Conservation (phyloP, 2,113 vertebrate genomes). For the Proteles cristata region DNA sequence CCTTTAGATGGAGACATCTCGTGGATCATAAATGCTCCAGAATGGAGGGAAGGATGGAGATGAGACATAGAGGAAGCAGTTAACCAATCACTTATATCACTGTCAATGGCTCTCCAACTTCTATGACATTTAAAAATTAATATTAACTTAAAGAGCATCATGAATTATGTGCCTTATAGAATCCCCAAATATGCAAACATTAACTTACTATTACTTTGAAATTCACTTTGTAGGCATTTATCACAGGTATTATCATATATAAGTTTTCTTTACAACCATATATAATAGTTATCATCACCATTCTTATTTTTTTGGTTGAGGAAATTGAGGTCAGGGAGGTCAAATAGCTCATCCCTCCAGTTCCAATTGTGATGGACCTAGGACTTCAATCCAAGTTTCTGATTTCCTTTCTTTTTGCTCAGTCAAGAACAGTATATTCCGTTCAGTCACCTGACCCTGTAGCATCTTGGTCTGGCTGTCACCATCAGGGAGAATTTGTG, state of each 20-base stretch:
- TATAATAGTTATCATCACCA: not conserved
- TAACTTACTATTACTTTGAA: not conserved
- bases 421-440: not conserved
- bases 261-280: not conserved
- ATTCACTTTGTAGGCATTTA: not conserved
- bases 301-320: not conserved
- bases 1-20: not conserved
- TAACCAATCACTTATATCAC: not conserved
- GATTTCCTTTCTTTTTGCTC: not conserved
- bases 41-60: not conserved
- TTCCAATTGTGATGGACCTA: not conserved
- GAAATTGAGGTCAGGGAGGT: not conserved
- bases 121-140: not conserved
- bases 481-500: not conserved
- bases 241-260: not conserved
- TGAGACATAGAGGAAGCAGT: not conserved
- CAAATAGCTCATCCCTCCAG: not conserved
- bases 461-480: not conserved
- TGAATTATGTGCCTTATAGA: not conserved
- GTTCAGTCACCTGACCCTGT: not conserved
- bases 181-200: not conserved
- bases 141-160: not conserved
- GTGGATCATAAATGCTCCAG: not conserved
- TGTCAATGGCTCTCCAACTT: not conserved
- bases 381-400: not conserved